Evolutionary conservation across 2,888 invertebrate genomes (phyloP).

Genomic region (Drosophila fulvimacula): DNA sequence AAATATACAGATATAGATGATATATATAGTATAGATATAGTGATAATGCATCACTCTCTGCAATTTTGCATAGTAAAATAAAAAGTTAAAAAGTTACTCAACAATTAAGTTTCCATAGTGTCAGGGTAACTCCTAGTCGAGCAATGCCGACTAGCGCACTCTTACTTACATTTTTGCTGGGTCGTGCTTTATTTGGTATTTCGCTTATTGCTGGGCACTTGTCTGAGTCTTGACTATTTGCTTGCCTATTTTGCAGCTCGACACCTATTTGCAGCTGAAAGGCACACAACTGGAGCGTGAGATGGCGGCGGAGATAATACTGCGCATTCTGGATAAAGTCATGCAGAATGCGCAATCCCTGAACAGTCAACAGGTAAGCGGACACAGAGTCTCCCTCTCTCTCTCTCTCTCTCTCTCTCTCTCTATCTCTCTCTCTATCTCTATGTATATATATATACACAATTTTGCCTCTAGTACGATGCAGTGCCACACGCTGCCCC

Average conservation of each 20-base stretch:
- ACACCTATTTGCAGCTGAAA: conserved; percentile 84
- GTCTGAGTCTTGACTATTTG: conserved; percentile 42
- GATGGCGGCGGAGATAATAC: conserved; percentile 86
- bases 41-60: too few relatives aligned
- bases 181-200: conserved; percentile 14
- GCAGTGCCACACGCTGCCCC: not conserved
- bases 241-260: conserved; percentile 80
- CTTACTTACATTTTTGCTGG: not conserved
- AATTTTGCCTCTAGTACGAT: not conserved
- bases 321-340: conserved; percentile 88
- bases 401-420: not conserved
- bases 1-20: too few relatives aligned
- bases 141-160: not conserved
- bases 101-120: not conserved
- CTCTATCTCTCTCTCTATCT: not conserved
- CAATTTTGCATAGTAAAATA: not conserved
- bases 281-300: conserved; percentile 85
- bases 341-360: conserved; percentile 89
- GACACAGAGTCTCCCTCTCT: not conserved
- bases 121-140: not conserved
- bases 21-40: too few relatives aligned
- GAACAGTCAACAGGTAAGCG: conserved; percentile 89
- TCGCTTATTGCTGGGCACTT: conserved; percentile 30
- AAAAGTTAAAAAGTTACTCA: not conserved
- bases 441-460: not conserved